phyloP scores from a whole-genome alignment of 2,797 vertebrate genomes.

The Miichthys miiuy region DNA sequence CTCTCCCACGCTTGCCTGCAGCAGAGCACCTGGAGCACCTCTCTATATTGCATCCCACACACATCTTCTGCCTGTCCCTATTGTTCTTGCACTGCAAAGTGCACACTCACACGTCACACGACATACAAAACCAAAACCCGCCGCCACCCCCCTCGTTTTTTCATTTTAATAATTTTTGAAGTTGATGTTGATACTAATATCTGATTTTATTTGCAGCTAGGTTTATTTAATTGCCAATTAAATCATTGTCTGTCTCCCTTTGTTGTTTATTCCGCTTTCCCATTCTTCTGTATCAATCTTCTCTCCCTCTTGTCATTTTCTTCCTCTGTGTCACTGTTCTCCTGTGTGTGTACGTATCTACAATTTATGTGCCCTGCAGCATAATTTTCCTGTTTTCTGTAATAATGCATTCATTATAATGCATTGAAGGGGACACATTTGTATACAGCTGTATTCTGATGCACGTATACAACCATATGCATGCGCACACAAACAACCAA shows the following conservation, averaged over 20 bases:
- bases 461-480: neutral
- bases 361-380: neutral
- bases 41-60: conserved; percentile 61
- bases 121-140: neutral
- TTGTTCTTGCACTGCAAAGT: conserved; percentile 37
- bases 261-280: neutral
- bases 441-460: neutral
- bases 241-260: neutral
- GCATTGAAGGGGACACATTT: neutral
- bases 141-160: neutral
- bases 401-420: neutral
- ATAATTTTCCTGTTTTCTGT: neutral
- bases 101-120: conserved; percentile 10
- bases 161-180: neutral
- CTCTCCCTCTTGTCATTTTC: neutral
- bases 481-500: neutral
- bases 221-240: neutral
- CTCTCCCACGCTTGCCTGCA: conserved; percentile 68
- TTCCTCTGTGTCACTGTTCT: neutral
- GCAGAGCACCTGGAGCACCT: conserved; percentile 70
- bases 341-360: too few species aligned
- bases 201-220: neutral
- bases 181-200: neutral
- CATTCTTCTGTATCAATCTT: neutral
- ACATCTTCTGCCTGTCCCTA: conserved; percentile 48